phyloP scores from a whole-genome alignment of 2,113 vertebrate species.

The Vulpes lagopus region DNA sequence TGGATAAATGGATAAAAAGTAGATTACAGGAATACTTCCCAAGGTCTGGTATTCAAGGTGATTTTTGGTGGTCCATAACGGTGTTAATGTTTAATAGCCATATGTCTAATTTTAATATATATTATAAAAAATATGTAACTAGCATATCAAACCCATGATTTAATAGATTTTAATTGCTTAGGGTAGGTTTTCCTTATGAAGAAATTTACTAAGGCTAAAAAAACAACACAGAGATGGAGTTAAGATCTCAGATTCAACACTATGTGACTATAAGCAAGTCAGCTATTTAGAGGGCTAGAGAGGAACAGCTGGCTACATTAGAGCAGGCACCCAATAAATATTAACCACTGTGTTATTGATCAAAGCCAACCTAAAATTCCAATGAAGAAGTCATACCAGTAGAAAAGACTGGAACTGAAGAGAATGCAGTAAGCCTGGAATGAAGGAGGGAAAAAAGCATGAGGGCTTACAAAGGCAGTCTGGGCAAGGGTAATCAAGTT shows the following conservation, averaged over 20 bases:
- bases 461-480: background rate
- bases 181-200: background rate
- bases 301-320: background rate
- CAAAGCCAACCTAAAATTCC: background rate
- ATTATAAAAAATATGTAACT: background rate
- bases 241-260: background rate
- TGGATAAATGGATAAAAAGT: background rate
- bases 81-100: background rate
- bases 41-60: background rate
- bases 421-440: background rate
- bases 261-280: background rate
- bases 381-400: background rate
- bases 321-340: background rate
- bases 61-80: background rate
- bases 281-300: background rate
- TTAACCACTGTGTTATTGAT: background rate
- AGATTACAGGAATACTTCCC: background rate
- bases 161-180: slow-evolving; percentile 36
- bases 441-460: background rate
- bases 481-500: background rate
- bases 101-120: slow-evolving; percentile 15
- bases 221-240: background rate
- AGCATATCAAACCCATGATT: slow-evolving; percentile 25
- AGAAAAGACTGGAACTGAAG: background rate
- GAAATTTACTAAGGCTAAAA: background rate